Evolutionary conservation across 2,113 vertebrate species (phyloP).

Genomic region (Oncorhynchus tshawytscha): DNA sequence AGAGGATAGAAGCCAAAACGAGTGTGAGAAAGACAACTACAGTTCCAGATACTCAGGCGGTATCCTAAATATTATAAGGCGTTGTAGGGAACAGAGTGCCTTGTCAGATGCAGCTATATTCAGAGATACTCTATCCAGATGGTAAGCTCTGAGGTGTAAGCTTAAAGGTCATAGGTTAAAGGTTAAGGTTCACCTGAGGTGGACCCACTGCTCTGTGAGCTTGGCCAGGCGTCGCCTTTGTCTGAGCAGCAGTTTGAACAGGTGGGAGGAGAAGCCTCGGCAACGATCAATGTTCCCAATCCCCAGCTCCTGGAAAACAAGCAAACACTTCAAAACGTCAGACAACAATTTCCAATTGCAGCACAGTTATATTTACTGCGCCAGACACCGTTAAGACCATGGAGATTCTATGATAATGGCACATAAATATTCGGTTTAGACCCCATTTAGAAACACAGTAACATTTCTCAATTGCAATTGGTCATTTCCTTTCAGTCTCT

Average conservation of each 20-base stretch:
- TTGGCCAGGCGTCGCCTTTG: constrained; percentile 81
- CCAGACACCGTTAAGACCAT: too few relatives aligned
- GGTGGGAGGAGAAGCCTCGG: constrained; percentile 89
- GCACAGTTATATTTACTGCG: too few relatives aligned
- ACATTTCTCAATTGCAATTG: too few relatives aligned
- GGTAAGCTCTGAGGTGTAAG: not conserved
- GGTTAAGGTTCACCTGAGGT: constrained; percentile 76
- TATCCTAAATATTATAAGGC: not conserved
- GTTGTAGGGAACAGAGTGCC: not conserved
- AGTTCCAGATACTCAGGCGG: not conserved
- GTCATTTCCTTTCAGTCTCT: not conserved
- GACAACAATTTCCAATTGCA: not conserved
- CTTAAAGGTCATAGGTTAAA: not conserved
- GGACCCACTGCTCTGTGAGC: constrained; percentile 85
- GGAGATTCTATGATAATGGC: too few relatives aligned
- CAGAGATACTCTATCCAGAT: not conserved
- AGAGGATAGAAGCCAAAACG: not conserved
- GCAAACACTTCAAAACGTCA: not conserved
- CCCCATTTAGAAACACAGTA: too few relatives aligned
- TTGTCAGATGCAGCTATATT: too few relatives aligned
- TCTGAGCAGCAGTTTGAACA: constrained; percentile 83
- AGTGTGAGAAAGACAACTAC: not conserved
- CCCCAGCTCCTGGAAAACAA: constrained; percentile 80
- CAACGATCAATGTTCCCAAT: constrained; percentile 85
- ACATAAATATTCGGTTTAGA: too few relatives aligned